Conservation (phyloP, 2,113 vertebrate species). For the Callionymus lyra region DNA sequence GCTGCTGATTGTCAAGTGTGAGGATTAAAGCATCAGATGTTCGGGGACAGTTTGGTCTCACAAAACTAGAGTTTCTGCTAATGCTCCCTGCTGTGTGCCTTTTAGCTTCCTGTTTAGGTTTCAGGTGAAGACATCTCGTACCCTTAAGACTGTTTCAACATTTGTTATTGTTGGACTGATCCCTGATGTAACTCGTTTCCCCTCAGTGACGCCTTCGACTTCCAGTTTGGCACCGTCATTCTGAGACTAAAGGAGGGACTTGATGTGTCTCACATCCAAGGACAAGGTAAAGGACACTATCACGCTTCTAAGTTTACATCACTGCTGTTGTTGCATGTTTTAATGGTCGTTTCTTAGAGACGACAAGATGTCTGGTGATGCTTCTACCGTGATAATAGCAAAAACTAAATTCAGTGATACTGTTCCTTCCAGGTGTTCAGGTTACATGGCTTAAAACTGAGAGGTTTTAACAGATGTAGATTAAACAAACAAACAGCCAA, state of each 20-base stretch:
- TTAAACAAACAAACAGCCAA: too few relatives aligned
- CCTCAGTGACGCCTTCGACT: slow-evolving; percentile 89
- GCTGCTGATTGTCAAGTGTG: slow-evolving; percentile 19
- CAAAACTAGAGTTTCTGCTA: slow-evolving; percentile 31
- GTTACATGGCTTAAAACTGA: too few relatives aligned
- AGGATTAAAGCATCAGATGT: slow-evolving; percentile 31
- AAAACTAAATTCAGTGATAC: too few relatives aligned
- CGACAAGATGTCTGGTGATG: too few relatives aligned
- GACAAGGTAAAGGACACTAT: slow-evolving; percentile 79
- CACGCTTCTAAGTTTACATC: not conserved
- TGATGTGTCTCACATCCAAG: slow-evolving; percentile 94
- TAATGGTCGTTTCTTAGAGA: too few relatives aligned
- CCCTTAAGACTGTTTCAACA: not conserved
- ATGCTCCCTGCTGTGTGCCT: slow-evolving; percentile 26
- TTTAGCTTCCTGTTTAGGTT: slow-evolving; percentile 1
- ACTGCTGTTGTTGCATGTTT: too few relatives aligned
- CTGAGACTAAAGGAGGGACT: slow-evolving; percentile 88
- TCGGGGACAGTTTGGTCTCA: slow-evolving; percentile 16
- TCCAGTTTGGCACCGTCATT: slow-evolving; percentile 89
- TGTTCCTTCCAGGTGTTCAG: too few relatives aligned
- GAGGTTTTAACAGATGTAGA: too few relatives aligned
- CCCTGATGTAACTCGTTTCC: not conserved
- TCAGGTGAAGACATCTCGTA: not conserved
- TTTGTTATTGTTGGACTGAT: not conserved
- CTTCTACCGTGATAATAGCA: too few relatives aligned